Evolutionary conservation across 1,140 invertebrate genomes (phyloP), one percentile per base, ranked within the genome.

Genomic region (Plodia interpunctella): DNA sequence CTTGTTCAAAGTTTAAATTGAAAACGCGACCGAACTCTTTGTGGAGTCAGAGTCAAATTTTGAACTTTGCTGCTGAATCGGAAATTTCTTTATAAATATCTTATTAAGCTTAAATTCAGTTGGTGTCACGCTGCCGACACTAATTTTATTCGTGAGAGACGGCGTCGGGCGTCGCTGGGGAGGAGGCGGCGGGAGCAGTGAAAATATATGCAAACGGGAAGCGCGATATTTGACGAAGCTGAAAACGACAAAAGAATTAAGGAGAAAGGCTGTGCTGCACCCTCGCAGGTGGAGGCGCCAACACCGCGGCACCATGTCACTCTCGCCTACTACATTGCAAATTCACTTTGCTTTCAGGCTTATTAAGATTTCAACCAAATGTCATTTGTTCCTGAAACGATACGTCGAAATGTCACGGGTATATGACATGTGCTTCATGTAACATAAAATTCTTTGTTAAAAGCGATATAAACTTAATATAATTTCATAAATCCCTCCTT

Each of bases 61-160:
- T 87, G 83, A 87, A 89, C 83, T 89, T 87, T 85, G 83, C 80
- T 72, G 79, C 77, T 87, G 86, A 88, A 88, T 89, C 74, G 80
- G 84, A 89, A 84, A 87, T 85, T 86, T 85, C 86, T 87, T 87
- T 87, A 89, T 89, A 89, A 89, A 89, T 89, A 89, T 87, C 78
- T 87, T 87, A 89, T 87, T 84, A 87, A 78, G 84, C 78, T 88
- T 83, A 87, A 88, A 88, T 87, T 88, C 80, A 80, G 83, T 88
- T 76, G 81, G 81, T 88, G 84, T 87, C 84, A 85, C 79, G 81
- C 72, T 85, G 86, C 84, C 78, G 84, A 89, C 86, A 85, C 83
- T 87, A 89, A 89, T 87, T 83, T 87, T 81, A 87, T 89, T 83
- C 76, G 75, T 79, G 76, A 87, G 73, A 80, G 83, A 83, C 80